phyloP scores from a whole-genome alignment of 1,140 invertebrate genomes.

The Sinella curviseta region DNA sequence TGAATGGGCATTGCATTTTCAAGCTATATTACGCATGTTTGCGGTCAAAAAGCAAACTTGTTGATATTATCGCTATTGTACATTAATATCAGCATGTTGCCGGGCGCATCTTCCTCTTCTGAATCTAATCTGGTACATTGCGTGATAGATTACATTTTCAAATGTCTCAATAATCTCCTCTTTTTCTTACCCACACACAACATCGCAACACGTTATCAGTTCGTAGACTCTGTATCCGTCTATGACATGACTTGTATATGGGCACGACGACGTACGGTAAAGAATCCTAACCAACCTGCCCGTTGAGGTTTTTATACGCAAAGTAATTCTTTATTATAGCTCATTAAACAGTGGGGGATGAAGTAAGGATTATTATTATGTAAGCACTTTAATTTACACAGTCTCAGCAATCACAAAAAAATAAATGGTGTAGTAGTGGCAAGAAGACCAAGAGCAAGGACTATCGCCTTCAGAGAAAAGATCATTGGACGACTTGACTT shows the following conservation, averaged over 20 bases:
- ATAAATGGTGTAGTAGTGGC: no score
- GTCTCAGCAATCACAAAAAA: no score
- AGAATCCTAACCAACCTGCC: not conserved
- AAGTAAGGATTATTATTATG: not conserved
- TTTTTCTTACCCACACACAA: no score
- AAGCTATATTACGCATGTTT: not conserved
- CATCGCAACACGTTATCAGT: no score
- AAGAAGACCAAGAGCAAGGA: no score
- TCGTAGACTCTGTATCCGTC: no score
- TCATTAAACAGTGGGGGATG: not conserved
- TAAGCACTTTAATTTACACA: not conserved
- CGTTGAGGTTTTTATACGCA: not conserved
- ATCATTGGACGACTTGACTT: no score
- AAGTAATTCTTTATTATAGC: slow-evolving; percentile 15
- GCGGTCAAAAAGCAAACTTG: slow-evolving; percentile 20
- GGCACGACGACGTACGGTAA: not conserved
- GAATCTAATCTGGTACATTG: not conserved
- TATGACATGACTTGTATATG: not conserved
- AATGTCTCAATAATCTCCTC: slow-evolving; percentile 2
- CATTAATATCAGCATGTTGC: not conserved
- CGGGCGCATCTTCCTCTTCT: not conserved
- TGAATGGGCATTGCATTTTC: not conserved
- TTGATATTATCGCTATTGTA: not conserved
- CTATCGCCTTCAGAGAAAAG: no score
- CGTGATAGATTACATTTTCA: not conserved